These are phyloP conservation scores for Steinernema scapterisci DNA, from an alignment of 2,888 invertebrate genomes.

Conservation along the genomic window DNA sequence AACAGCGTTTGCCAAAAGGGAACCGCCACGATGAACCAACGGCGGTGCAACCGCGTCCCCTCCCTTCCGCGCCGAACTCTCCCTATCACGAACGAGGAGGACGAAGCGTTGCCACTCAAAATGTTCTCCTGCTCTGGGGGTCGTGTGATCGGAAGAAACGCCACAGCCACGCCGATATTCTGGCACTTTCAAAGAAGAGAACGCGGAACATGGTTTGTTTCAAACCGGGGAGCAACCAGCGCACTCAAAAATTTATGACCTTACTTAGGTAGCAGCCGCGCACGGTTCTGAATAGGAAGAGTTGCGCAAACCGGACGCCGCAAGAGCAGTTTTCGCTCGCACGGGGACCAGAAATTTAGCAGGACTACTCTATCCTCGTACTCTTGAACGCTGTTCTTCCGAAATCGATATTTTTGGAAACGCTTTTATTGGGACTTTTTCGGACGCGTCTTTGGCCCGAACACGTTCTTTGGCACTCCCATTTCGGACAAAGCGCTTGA, in stretches of 20 bases:
- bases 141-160: too few relatives aligned
- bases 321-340: neutral
- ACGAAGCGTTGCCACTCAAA: too few relatives aligned
- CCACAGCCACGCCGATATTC: too few relatives aligned
- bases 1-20: conserved; percentile 11
- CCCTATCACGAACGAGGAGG: too few relatives aligned
- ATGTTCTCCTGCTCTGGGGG: too few relatives aligned
- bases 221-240: neutral
- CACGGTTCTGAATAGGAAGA: neutral
- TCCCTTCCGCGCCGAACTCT: too few relatives aligned
- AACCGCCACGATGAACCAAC: neutral
- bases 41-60: neutral
- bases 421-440: conserved; percentile 19
- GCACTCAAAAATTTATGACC: neutral
- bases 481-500: neutral
- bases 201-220: neutral
- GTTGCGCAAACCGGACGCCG: neutral
- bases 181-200: too few relatives aligned
- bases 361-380: neutral
- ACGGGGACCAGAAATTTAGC: neutral
- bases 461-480: neutral
- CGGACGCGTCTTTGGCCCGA: neutral
- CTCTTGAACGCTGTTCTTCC: conserved; percentile 30
- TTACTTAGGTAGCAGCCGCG: neutral
- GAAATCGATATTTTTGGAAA: conserved; percentile 29